These are phyloP conservation scores for Drosophila takahashii DNA, from an alignment of 1,140 invertebrate genomes.

Conservation along the genomic window DNA sequence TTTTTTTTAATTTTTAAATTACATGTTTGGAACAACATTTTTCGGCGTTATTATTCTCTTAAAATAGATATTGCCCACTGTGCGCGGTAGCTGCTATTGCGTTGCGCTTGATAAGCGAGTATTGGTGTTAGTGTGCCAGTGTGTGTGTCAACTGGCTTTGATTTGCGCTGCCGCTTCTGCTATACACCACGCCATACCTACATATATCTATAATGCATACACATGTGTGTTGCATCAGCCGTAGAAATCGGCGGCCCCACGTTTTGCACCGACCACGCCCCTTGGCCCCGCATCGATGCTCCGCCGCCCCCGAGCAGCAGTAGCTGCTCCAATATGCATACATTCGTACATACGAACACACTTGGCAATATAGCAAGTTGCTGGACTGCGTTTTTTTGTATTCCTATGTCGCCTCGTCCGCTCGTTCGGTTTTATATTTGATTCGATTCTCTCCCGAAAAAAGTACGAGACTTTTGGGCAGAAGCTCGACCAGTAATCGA, in stretches of 20 bases:
- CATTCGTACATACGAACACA: background rate
- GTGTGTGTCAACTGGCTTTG: constrained; percentile 78
- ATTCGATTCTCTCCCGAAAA: constrained; percentile 39
- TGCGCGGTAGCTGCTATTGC: constrained; percentile 60
- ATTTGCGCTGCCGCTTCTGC: constrained; percentile 60
- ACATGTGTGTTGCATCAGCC: constrained; percentile 79
- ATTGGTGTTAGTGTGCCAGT: constrained; percentile 51
- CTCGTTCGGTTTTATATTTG: constrained; percentile 36
- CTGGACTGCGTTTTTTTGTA: constrained; percentile 54
- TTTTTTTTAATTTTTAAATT: no score
- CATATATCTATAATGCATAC: constrained; percentile 26
- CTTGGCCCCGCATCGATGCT: constrained; percentile 18
- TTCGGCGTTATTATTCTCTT: background rate
- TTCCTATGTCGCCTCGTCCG: constrained; percentile 36
- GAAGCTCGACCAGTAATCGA: constrained; percentile 15
- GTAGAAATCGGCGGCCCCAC: constrained; percentile 77
- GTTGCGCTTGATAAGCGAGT: constrained; percentile 74
- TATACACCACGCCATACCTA: constrained; percentile 15
- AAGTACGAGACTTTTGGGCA: constrained; percentile 3
- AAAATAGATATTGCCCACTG: constrained; percentile 28
- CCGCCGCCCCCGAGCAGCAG: constrained; percentile 32
- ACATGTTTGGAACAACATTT: no score
- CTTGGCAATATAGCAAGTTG: constrained; percentile 61
- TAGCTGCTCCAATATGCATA: constrained; percentile 53
- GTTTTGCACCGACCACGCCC: constrained; percentile 69